Evolutionary conservation across 2,797 vertebrate species (phyloP).

Genomic region (Sebastes variabilis): DNA sequence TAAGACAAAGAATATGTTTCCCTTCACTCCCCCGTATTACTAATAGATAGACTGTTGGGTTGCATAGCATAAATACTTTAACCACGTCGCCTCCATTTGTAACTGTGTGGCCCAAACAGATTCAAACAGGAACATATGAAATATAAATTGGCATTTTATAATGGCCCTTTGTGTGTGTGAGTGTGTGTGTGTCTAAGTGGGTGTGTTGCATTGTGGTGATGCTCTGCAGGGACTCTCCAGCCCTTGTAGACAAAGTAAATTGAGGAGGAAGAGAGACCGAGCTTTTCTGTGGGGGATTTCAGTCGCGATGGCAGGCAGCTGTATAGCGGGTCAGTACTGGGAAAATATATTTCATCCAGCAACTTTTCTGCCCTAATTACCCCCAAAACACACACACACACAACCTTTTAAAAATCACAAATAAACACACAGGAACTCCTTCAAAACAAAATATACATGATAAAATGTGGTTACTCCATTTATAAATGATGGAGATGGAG

Average conservation of each 20-base stretch:
- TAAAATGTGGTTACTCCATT: neutral
- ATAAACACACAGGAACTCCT: neutral
- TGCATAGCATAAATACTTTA: constrained; percentile 95
- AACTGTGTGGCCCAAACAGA: constrained; percentile 85
- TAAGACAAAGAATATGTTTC: constrained; percentile 85
- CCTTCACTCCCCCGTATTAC: constrained; percentile 85
- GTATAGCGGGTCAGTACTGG: constrained; percentile 63
- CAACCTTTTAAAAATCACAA: neutral
- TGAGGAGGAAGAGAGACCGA: constrained; percentile 72
- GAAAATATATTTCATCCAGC: constrained; percentile 80
- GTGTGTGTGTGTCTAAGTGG: constrained; percentile 58
- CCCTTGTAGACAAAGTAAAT: constrained; percentile 88
- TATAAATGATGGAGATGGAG: neutral
- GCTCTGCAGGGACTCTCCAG: constrained; percentile 78
- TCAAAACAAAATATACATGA: neutral
- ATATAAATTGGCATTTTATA: constrained; percentile 94
- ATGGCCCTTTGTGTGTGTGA: constrained; percentile 83
- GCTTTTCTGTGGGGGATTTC: constrained; percentile 85
- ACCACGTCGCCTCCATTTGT: constrained; percentile 90
- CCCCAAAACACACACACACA: constrained; percentile 62
- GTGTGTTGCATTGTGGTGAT: constrained; percentile 36
- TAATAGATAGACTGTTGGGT: constrained; percentile 91
- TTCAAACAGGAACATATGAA: constrained; percentile 89
- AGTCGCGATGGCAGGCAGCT: constrained; percentile 49
- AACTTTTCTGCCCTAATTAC: constrained; percentile 86